Percentiles rank a stretch among this genome's conserved stretches.
These are phyloP conservation scores for Drosophila mettleri DNA, from an alignment of 2,888 invertebrate genomes.

Conservation along the genomic window DNA sequence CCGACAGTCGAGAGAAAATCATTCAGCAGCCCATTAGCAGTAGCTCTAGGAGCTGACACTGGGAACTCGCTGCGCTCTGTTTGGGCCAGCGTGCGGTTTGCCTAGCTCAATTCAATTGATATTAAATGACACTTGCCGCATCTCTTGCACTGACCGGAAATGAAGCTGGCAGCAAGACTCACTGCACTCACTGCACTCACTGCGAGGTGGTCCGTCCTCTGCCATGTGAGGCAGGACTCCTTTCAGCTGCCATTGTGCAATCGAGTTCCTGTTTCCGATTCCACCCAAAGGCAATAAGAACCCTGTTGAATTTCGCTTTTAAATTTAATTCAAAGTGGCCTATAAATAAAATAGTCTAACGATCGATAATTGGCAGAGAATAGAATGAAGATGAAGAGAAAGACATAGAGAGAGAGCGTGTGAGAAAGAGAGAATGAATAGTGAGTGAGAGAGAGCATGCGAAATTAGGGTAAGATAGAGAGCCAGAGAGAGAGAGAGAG, in stretches of 20 bases:
- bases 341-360: neutral
- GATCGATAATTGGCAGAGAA: neutral
- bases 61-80: no score
- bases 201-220: constrained; percentile 13
- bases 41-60: neutral
- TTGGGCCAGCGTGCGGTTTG: constrained; percentile 11
- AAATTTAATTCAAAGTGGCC: neutral
- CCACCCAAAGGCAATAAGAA: neutral
- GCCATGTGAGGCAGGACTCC: neutral
- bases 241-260: constrained; percentile 10
- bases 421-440: no score
- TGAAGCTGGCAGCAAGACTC: neutral
- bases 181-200: neutral
- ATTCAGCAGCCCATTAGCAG: neutral
- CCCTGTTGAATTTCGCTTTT: neutral
- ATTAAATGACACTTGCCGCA: constrained; percentile 15
- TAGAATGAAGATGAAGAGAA: no score
- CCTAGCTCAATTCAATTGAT: constrained; percentile 7
- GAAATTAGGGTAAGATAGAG: no score
- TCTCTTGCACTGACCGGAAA: constrained; percentile 12
- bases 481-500: no score
- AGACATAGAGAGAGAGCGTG: no score
- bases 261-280: constrained; percentile 28
- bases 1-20: no score
- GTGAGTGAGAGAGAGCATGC: no score